Evolutionary conservation across 2,888 invertebrate species (phyloP), one percentile per base, ranked within the genome.

Genomic region (Aproaerema taeniolella): DNA sequence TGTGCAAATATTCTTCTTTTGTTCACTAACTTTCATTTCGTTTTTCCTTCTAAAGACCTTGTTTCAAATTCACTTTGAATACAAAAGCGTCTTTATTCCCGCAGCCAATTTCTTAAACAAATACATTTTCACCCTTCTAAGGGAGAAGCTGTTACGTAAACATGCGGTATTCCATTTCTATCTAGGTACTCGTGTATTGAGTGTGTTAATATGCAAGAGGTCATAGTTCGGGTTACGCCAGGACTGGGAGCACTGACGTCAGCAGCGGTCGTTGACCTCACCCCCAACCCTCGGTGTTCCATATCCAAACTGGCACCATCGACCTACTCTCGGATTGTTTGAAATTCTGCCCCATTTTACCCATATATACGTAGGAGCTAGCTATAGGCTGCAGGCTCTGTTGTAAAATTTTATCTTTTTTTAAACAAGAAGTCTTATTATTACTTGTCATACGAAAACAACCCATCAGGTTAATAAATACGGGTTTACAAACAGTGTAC

Each of bases 171-270:
- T 31, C 15, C 20, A 30, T 17, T 20, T 31, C 12, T 28, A 35
- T 16, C 16, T 35, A 15, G 11, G 16, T 35, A 25, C 16, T 28
- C 28, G 24, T 26, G 15, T 36, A 39, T 43, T 32, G 36, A 33
- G 10, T 13, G 20, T 32, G 36, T 30, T 38, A 32, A 41, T 44
- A 47, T 45, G 43, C 38, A 41, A 40, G 66, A 79, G 80, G 82
- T 81, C 81, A 74, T 54, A 82, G 76, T 68, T 67, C 74, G 75
- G 75, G 80, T 77, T 76, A 75, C 65, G 70, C 75, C 69, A 74
- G 68, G 71, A 55, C 69, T 69, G 70, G 73, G 81, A 86, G 71
- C 71, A 67, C 64, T 87, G 83, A 87, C 87, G 87, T 87, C 87
- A 86, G 59, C 55, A 53, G 56, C 67, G 78, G 69, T 74, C 80